phyloP scores from a whole-genome alignment of 2,113 vertebrate genomes.

The Morone chrysops region DNA sequence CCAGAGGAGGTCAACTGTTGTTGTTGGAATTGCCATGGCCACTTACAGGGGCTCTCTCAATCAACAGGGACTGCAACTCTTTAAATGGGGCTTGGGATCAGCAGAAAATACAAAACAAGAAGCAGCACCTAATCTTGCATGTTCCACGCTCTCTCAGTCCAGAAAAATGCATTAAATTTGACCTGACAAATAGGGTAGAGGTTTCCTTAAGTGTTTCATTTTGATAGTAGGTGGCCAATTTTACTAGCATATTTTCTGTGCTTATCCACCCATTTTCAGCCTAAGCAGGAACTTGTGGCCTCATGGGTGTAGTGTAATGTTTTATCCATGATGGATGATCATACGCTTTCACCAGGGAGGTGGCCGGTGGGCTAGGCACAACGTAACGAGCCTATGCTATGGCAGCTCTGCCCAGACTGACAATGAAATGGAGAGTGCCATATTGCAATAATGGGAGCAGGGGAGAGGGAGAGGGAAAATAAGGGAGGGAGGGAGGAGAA shows the following conservation, averaged over 20 bases:
- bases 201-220: slow-evolving; percentile 64
- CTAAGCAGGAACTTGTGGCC: slow-evolving; percentile 43
- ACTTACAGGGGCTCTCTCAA: slow-evolving; percentile 69
- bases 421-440: slow-evolving; percentile 71
- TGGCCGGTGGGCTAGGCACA: slow-evolving; percentile 40
- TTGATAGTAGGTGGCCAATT: slow-evolving; percentile 61
- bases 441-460: slow-evolving; percentile 60
- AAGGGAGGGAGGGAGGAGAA: slow-evolving; percentile 48
- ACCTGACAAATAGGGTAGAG: slow-evolving; percentile 47
- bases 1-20: slow-evolving; percentile 73
- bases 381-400: slow-evolving; percentile 35
- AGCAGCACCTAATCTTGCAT: slow-evolving; percentile 55
- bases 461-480: slow-evolving; percentile 38
- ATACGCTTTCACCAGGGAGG: slow-evolving; percentile 35
- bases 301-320: slow-evolving; percentile 54
- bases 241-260: slow-evolving; percentile 31
- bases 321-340: slow-evolving; percentile 71
- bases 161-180: slow-evolving; percentile 57
- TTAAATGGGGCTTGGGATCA: slow-evolving; percentile 52
- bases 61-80: slow-evolving; percentile 57
- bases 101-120: slow-evolving; percentile 50
- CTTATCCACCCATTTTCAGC: slow-evolving; percentile 43
- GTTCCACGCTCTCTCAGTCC: neutral
- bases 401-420: slow-evolving; percentile 51
- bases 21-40: slow-evolving; percentile 68